phyloP scores from a whole-genome alignment of 2,113 vertebrate genomes.

The Tragelaphus strepsiceros region DNA sequence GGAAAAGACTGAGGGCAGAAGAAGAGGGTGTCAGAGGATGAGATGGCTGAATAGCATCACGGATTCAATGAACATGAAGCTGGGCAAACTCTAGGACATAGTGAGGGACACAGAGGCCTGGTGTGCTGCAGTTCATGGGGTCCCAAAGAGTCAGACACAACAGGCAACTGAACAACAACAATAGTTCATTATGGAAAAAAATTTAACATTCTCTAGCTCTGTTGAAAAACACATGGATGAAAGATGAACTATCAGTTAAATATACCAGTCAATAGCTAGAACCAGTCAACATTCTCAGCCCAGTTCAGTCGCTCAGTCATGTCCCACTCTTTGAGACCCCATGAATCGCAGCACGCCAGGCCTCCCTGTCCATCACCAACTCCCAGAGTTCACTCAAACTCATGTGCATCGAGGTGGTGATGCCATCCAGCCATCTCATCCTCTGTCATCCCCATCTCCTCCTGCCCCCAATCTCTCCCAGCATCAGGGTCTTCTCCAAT shows the following conservation, averaged over 20 bases:
- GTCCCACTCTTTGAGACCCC: accelerated
- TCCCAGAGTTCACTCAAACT: too few species aligned
- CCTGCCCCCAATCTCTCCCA: too few species aligned
- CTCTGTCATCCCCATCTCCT: accelerated
- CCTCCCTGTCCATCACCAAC: too few species aligned
- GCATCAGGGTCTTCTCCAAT: too few species aligned
- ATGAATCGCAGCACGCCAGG: too few species aligned
- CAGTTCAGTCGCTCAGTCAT: too few species aligned
- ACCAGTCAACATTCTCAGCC: background rate
- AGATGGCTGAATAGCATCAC: background rate
- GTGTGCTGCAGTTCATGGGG: background rate
- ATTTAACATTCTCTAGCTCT: background rate
- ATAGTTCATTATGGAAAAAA: background rate
- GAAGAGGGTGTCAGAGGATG: background rate
- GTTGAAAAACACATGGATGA: background rate
- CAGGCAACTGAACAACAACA: background rate
- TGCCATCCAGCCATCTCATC: too few species aligned
- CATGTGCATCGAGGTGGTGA: accelerated
- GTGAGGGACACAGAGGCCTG: background rate
- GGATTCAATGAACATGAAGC: background rate
- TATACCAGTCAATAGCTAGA: background rate
- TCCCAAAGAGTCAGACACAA: accelerated
- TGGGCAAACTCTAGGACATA: background rate
- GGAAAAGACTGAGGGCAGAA: background rate
- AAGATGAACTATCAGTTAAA: background rate